Evolutionary conservation across 2,888 invertebrate species (phyloP), one percentile per base, ranked within the genome.

Genomic region (Hylaea fasciaria): DNA sequence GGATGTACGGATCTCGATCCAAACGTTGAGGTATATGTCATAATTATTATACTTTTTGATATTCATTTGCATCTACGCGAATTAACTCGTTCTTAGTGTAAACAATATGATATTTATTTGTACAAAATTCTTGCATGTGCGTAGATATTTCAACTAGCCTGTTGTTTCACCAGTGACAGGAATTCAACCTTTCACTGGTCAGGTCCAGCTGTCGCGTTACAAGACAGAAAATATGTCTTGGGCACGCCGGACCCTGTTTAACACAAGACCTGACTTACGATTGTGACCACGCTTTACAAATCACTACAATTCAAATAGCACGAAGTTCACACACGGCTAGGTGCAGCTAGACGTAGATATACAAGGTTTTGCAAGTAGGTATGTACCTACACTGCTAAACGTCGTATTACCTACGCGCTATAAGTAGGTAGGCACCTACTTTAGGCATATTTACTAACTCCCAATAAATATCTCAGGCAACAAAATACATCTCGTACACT

Each of bases 401-500:
- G 3, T 22, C 22, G 22, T 22, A 22, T 22, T 22, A 22, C 32
- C 5, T 32, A 32, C 9, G 32, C 32, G 9, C 32, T 32, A 9
- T 32, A 32, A 10, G 37, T 10, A 37, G n/a, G n/a, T 14, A 17
- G 16, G 43, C 16, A 43, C 17, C 17, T 14, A 32, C 17, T 49
- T n/a, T 86, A 86, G 82, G 81, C 83, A 85, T 85, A 86, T 90
- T 87, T 86, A 86, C 82, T 75, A 85, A 87, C 82, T 81, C 78
- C 81, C 88, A 86, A 91, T 92, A 92, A 92, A 92, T 91, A 91
- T 89, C 77, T 86, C 88, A 80, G 73, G 72, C 83, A 77, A 89
- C 91, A 89, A 86, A 90, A 90, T 89, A 89, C 91, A 91, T 90
- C 91, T 87, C 88, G 83, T 86, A 81, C 86, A 83, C 88, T 91